Base-by-base conservation (phyloP, 2,113 vertebrate genomes). In the Ceratotherium simum region DNA sequence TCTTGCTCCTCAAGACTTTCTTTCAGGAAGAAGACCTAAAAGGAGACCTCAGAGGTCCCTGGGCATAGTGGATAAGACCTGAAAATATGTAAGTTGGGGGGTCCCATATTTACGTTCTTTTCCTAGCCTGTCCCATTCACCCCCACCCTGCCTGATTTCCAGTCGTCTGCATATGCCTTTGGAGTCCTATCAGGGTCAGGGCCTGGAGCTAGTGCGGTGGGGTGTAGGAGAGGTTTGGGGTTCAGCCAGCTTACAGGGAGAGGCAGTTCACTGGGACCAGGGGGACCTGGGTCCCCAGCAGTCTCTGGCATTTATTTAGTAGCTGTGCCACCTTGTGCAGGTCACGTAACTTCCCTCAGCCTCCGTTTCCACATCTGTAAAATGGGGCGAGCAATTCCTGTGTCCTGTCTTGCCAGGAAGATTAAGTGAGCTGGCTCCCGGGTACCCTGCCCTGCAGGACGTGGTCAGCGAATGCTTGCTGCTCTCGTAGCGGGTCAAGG, bases 61-160 rank as follows among this genome's bases (percentile, higher is more conserved):
- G 48, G 48, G 54, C 10, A 31, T 20, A 29, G 46, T 20, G n/a
- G 39, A 80, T 67, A 51, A 80, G 62, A 56, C 33, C 48, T 82
- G 29, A 90, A 82, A 65, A 29, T 56, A 27, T 98, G 96, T 98
- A 98, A 98, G 21, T n/a, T 12, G 25, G 1, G 33, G 36, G 6
- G 1, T 36, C 88, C 54, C 25, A 11, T 60, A 51, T 91, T 91
- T 78, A n/a, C 46, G 13, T 89, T 31, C 13, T 56, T 54, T 3
- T 2, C 14, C 62, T 81, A 58, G 21, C 46, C 72, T 31, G 20
- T 60, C 14, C 60, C 81, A 42, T 90, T 73, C 9, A 51, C 23
- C 72, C 27, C 18, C 2, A 29, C 14, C 27, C 81, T 48, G 27
- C 62, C 90, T 48, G 13, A 70, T 83, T 54, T 65, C 89, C 46